Evolutionary conservation across 2,113 vertebrate genomes (phyloP), one percentile per base, ranked within the genome.

Genomic region (Cyprinodon variegatus): DNA sequence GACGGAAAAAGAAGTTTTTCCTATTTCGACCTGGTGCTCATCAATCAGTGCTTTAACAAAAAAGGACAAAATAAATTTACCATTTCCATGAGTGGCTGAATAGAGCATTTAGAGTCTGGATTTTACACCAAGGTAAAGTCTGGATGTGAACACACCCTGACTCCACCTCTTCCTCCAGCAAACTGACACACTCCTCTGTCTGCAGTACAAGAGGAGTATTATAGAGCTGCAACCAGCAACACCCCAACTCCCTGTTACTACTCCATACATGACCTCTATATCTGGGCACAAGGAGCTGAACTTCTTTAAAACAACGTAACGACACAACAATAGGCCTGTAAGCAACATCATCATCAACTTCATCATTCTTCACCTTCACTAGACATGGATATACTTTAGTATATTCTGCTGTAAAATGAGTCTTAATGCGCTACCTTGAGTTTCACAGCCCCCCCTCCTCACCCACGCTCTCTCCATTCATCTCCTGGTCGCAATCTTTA

Each of bases 141-240:
- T 61, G 50, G 37, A 40, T 65, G 39, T 7, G 50, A 38, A 48
- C 29, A 37, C 68, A 46, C 11, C 43, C 70, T 61, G 61, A 64
- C 39, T n/a, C 50, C 48, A 62, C n/a, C 46, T 64, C 53, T n/a
- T 20, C 29, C 43, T 60, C 46, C 46, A n/a, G 41, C 4, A 4
- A 39, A 11, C 46, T 67, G 61, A 77, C 59, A 66, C n/a, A 39
- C 53, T 38, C 68, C 36, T 59, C 76, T 78, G 61, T 63, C 15
- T 2, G 38, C 72, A 61, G 66, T 72, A 85, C 83, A 87, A 81
- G 79, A 76, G 45, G 9, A 68, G 63, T 84, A 75, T 84, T 88
- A 84, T 84, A 61, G 3, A 17, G 48, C 62, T 41, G 41, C 11
- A 59, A 81, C 73, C 73, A 74, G 81, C 61, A 65, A 68, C 68